A percentile compares a stretch with the other conserved stretches of the same genome.
Conservation (phyloP, 2,888 invertebrate genomes). For the Panzeria rudis region DNA sequence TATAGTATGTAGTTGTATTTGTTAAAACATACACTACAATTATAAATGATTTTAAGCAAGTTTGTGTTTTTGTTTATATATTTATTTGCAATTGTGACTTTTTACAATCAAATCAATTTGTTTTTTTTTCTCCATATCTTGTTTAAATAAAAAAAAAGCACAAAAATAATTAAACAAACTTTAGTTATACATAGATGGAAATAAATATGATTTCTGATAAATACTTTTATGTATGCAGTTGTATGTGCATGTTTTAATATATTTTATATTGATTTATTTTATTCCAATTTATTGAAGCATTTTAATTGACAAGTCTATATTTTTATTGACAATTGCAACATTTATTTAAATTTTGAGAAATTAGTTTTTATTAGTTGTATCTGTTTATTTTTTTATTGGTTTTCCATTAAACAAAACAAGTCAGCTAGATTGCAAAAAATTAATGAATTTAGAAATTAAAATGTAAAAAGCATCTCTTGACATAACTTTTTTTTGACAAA, state of each 20-base stretch:
- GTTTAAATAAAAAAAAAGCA: conserved; percentile 4
- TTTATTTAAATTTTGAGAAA: conserved; percentile 34
- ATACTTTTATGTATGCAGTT: neutral
- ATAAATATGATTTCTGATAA: neutral
- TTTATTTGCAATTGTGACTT: conserved; percentile 68
- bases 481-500: neutral
- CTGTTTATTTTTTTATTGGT: conserved; percentile 26
- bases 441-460: conserved; percentile 29
- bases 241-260: conserved; percentile 14
- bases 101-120: conserved; percentile 64
- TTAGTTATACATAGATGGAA: neutral
- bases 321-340: conserved; percentile 56
- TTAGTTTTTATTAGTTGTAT: conserved; percentile 58
- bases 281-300: conserved; percentile 62
- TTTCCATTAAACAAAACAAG: conserved; percentile 18
- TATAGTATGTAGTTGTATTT: conserved; percentile 13
- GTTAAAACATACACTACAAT: conserved; percentile 14
- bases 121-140: conserved; percentile 15
- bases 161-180: conserved; percentile 23
- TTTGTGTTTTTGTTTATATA: conserved; percentile 21
- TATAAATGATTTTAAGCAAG: conserved; percentile 19
- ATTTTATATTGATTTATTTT: conserved; percentile 64
- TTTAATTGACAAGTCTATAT: conserved; percentile 56
- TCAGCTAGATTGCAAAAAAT: conserved; percentile 11
- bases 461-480: neutral